Conservation (phyloP, 2,888 invertebrate genomes). For the Suillia variegata region DNA sequence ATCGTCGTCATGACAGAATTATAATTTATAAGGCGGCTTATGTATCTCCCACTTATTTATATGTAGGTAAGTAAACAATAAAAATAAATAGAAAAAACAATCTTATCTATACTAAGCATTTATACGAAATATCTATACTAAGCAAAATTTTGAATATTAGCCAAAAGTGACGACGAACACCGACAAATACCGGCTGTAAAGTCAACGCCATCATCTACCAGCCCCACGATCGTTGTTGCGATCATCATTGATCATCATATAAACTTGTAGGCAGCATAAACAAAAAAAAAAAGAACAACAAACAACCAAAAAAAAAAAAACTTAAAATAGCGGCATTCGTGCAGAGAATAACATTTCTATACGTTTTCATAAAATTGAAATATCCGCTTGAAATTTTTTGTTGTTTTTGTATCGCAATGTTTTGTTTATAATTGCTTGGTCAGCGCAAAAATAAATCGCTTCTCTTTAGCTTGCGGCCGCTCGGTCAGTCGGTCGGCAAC, state of each 20-base stretch:
- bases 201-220: background rate
- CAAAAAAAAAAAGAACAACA: background rate
- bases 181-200: background rate
- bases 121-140: background rate
- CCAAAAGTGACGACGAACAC: constrained; percentile 36
- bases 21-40: background rate
- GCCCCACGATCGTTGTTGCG: too few species aligned
- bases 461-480: too few species aligned
- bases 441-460: too few species aligned
- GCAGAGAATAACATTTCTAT: background rate
- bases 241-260: constrained; percentile 25
- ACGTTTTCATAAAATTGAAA: background rate
- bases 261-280: constrained; percentile 20
- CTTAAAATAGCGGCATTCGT: background rate
- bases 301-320: too few species aligned
- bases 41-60: background rate
- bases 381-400: background rate
- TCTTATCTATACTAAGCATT: too few species aligned
- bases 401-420: background rate
- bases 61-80: background rate
- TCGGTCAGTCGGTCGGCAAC: too few species aligned
- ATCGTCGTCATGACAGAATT: too few species aligned
- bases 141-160: constrained; percentile 25
- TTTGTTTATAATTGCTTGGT: background rate
- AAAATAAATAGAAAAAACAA: background rate